phyloP scores from a whole-genome alignment of 2,888 invertebrate species.

The Mimas tiliae region DNA sequence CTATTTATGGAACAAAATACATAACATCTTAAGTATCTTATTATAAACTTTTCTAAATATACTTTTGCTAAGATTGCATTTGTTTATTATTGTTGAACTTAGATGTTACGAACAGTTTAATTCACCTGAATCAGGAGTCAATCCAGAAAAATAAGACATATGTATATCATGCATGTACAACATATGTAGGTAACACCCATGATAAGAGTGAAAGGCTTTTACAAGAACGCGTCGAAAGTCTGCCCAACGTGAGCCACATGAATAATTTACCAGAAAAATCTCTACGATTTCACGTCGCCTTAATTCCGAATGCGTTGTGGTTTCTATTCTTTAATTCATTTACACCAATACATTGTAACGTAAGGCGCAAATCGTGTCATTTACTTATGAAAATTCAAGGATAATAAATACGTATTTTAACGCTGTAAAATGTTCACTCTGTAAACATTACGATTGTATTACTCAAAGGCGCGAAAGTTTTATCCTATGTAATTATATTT shows the following conservation, averaged over 20 bases:
- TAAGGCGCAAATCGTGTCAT: conserved; percentile 55
- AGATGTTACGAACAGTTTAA: no score
- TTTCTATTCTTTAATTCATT: conserved; percentile 81
- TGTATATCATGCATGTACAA: conserved; percentile 9
- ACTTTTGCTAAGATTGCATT: no score
- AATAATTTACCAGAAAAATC: conserved; percentile 85
- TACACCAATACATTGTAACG: conserved; percentile 66
- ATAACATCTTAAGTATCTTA: no score
- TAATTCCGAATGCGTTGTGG: conserved; percentile 79
- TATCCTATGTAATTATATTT: conserved; percentile 29
- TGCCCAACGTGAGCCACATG: conserved; percentile 78
- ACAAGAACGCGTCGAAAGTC: conserved; percentile 79
- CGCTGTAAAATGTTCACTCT: neutral
- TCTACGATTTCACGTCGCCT: conserved; percentile 82
- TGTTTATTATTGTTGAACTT: no score
- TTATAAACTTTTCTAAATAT: no score
- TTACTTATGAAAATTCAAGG: conserved; percentile 38
- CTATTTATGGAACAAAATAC: no score
- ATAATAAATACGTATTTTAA: neutral
- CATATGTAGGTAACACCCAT: conserved; percentile 52
- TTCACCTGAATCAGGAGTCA: neutral
- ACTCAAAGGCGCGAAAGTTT: conserved; percentile 14
- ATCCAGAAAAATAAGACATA: neutral
- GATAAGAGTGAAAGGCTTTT: conserved; percentile 84
- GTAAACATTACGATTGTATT: neutral